phyloP scores from a whole-genome alignment of 2,888 invertebrate species.

The Morinoia aosen region DNA sequence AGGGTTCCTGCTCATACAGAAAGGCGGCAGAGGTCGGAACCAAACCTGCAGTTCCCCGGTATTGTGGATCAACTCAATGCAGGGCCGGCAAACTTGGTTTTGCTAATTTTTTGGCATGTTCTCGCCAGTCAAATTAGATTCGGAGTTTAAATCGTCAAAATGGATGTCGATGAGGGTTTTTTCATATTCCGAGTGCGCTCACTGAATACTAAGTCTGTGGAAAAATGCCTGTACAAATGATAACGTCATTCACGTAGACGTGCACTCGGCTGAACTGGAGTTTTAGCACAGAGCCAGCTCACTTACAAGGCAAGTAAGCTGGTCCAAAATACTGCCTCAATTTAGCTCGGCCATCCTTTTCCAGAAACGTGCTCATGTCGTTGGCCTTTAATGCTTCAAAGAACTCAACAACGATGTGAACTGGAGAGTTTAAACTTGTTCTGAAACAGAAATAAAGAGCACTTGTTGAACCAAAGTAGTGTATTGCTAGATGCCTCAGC shows the following conservation, averaged over 20 bases:
- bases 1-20: constrained; percentile 10
- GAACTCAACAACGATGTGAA: too few species aligned
- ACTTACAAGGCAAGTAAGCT: background rate
- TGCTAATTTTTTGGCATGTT: background rate
- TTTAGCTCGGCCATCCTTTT: background rate
- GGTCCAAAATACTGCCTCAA: background rate
- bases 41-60: background rate
- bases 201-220: background rate
- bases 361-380: background rate
- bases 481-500: background rate
- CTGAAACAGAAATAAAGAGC: background rate
- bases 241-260: background rate
- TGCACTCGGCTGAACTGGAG: background rate
- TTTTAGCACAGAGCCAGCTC: background rate
- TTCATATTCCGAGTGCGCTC: background rate
- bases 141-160: background rate
- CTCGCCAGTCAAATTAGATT: background rate
- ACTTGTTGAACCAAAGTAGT: background rate
- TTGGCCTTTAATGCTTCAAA: background rate
- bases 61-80: background rate
- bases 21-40: background rate
- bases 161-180: background rate
- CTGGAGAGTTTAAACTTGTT: background rate
- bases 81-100: background rate
- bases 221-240: background rate